A percentile compares a stretch with the other conserved stretches of the same genome.
Evolutionary conservation across 2,113 vertebrate genomes (phyloP).

Genomic region (Plectropomus leopardus): DNA sequence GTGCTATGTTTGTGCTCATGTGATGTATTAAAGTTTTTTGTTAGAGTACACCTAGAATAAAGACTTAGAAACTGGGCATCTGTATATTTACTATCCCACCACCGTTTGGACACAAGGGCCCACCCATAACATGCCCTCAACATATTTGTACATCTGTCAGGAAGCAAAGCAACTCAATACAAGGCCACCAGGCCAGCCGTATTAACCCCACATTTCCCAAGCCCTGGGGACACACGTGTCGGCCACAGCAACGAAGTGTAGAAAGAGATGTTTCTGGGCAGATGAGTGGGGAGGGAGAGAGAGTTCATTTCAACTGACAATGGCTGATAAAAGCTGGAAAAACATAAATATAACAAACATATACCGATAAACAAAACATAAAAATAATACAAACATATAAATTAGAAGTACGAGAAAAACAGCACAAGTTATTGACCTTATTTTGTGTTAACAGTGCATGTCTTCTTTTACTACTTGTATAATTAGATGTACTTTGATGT

Average conservation of each 20-base stretch:
- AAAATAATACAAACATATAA: neutral
- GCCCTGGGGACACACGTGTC: conserved; percentile 14
- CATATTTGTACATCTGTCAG: conserved; percentile 49
- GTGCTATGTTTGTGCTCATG: neutral
- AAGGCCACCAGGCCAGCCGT: conserved; percentile 5
- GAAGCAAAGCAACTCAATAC: conserved; percentile 56
- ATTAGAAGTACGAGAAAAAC: neutral
- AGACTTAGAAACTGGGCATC: neutral
- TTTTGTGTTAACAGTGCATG: neutral
- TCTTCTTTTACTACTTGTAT: neutral
- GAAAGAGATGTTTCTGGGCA: conserved; percentile 40
- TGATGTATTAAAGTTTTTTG: neutral
- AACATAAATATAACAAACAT: too few relatives aligned
- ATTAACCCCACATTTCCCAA: conserved; percentile 8
- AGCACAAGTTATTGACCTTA: neutral
- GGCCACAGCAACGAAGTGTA: neutral
- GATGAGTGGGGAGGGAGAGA: conserved; percentile 1
- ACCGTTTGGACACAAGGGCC: neutral
- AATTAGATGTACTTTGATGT: too few relatives aligned
- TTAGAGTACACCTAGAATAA: neutral
- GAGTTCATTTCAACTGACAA: neutral
- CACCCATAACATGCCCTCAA: neutral
- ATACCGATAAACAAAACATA: too few relatives aligned
- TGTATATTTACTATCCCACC: neutral
- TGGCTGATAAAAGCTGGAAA: neutral